Percentiles rank a stretch among this genome's conserved stretches.
Conservation (phyloP, 2,888 invertebrate genomes). For the Stenodema calcarata region DNA sequence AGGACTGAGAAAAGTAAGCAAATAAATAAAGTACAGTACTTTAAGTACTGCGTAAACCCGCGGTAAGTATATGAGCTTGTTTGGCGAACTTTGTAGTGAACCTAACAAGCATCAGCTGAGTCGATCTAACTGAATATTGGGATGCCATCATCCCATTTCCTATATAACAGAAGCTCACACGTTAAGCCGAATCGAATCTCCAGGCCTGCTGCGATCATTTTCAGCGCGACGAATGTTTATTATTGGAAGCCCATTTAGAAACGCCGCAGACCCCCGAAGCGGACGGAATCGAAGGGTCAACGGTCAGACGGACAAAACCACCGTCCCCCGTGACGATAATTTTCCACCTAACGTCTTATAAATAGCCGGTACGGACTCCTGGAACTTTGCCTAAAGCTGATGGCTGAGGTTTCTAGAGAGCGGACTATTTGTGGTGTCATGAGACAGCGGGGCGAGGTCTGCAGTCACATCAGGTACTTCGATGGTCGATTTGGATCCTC, state of each 20-base stretch:
- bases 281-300: not conserved
- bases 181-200: no score
- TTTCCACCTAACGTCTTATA: constrained; percentile 18
- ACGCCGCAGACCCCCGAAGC: not conserved
- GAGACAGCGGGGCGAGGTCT: not conserved
- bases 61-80: no score
- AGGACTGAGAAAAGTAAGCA: no score
- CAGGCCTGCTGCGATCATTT: not conserved
- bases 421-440: not conserved
- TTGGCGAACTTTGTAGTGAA: no score
- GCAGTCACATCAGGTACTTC: not conserved
- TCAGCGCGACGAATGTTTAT: not conserved
- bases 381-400: not conserved
- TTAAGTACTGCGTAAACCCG: no score
- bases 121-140: no score
- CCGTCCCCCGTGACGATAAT: constrained; percentile 8
- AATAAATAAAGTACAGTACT: no score
- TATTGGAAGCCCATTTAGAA: not conserved
- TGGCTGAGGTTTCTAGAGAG: not conserved
- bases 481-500: not conserved
- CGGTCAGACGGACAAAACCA: constrained; percentile 9
- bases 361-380: not conserved
- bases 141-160: no score
- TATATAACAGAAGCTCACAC: no score
- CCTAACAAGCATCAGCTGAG: no score